phyloP scores from a whole-genome alignment of 2,113 vertebrate genomes.

The Nipponia nippon region DNA sequence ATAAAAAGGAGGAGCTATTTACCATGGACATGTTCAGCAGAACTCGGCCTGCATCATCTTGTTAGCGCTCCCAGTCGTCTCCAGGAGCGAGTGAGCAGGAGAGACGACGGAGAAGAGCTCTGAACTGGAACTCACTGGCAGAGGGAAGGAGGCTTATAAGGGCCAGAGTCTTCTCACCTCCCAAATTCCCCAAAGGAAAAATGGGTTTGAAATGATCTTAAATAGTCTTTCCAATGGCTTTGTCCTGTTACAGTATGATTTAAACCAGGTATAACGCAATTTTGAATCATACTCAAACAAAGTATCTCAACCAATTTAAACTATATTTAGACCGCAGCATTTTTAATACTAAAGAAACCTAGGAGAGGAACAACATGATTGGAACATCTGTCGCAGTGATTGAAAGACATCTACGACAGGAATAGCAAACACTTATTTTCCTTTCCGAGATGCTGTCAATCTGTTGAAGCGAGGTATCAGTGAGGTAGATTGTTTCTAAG shows the following conservation, averaged over 20 bases:
- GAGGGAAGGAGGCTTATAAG: not conserved
- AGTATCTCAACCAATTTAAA: not conserved
- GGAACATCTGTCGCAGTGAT: slow-evolving; percentile 40
- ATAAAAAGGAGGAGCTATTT: not conserved
- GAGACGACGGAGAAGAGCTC: not conserved
- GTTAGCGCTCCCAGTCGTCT: not conserved
- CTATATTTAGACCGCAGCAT: not conserved
- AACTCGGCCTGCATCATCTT: not conserved
- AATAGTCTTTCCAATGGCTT: not conserved
- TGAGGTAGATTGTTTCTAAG: not conserved
- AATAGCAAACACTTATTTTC: slow-evolving; percentile 62
- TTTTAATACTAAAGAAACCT: slow-evolving; percentile 5
- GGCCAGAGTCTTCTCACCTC: not conserved
- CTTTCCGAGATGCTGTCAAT: slow-evolving; percentile 13
- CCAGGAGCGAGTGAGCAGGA: not conserved
- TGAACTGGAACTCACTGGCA: not conserved
- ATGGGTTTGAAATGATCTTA: not conserved
- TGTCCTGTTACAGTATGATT: not conserved
- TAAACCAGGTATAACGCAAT: not conserved
- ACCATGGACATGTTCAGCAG: not conserved
- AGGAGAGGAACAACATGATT: slow-evolving; percentile 29
- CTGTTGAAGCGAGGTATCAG: slow-evolving; percentile 1
- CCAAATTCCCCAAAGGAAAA: not conserved
- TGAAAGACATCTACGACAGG: slow-evolving; percentile 42
- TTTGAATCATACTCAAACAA: not conserved